Evolutionary conservation across 2,888 invertebrate species (phyloP), one percentile per base, ranked within the genome.

Genomic region (Dromius quadrimaculatus): DNA sequence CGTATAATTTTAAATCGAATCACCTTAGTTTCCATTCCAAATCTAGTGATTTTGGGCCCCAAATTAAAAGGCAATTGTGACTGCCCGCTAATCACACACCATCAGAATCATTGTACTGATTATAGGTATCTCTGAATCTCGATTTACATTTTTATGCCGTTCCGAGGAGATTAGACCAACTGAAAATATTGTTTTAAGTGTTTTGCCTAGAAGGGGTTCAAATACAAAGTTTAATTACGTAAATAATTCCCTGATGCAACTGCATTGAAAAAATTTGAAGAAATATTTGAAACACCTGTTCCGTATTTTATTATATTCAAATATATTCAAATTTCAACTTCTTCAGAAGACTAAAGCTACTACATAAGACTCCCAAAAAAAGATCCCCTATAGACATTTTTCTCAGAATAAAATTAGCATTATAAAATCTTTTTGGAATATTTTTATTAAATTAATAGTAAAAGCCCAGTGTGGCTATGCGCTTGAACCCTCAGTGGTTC

Each of bases 1-100:
- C 50, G 50, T 54, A 54, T 54, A 54, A 54, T 54, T 66, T 66
- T 19, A 61, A 36, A 36, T 57, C 22, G 15, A 15, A 8, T 11
- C 41, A 43, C 13, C 45, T 11, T 1, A 2, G 45, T 45, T 15
- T 17, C 34, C n/a, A 11, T 59, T 59, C 36, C 59, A 59, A 57
- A 28, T 54, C 23, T 23, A 15, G 23, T 23, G 36, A 66, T 20
- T 54, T 66, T 66, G 54, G 23, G 17, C 32, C 57, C 41, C 20
- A 66, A 66, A 66, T 66, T 66, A 66, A 66, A 66, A 66, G 66
- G 66, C 66, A 66, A 66, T 66, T 66, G 66, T 66, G 57, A 57
- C 65, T 64, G 36, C 50, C 65, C 20, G 19, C 50, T 50, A 45
- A 50, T 32, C 9, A 38, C 15, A 54, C 17, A 47, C 9, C n/a